Evolutionary conservation across 2,113 vertebrate species (phyloP).

Genomic region (Plestiodon gilberti): DNA sequence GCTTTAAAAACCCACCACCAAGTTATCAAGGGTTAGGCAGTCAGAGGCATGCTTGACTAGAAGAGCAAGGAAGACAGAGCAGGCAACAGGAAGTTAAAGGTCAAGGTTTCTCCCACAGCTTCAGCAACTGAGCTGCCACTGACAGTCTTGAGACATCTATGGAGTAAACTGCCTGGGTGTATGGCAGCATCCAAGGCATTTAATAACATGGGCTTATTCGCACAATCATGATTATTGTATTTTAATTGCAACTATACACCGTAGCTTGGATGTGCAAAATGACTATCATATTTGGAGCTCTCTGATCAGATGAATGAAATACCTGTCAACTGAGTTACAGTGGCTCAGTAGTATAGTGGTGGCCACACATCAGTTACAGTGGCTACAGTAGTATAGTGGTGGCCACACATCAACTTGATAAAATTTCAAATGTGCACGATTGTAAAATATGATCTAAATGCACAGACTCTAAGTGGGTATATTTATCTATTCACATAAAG

Average conservation of each 20-base stretch:
- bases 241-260: not conserved
- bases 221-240: not conserved
- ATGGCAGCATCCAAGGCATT: not conserved
- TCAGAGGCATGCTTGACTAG: constrained; percentile 23
- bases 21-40: constrained; percentile 30
- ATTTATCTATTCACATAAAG: not conserved
- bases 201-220: not conserved
- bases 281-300: not conserved
- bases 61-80: constrained; percentile 7
- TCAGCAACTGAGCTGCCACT: not conserved
- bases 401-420: too few relatives aligned
- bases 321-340: not conserved
- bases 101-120: not conserved
- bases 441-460: not conserved
- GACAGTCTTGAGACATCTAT: not conserved
- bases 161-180: not conserved
- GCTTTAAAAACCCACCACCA: constrained; percentile 40
- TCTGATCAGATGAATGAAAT: not conserved
- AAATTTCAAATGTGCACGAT: not conserved
- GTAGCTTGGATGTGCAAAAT: not conserved
- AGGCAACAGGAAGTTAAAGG: constrained; percentile 15
- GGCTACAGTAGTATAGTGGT: too few relatives aligned
- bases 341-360: too few relatives aligned
- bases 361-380: too few relatives aligned
- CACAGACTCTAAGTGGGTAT: not conserved